phyloP scores from a whole-genome alignment of 2,113 vertebrate species.

The Pelmatolapia mariae region DNA sequence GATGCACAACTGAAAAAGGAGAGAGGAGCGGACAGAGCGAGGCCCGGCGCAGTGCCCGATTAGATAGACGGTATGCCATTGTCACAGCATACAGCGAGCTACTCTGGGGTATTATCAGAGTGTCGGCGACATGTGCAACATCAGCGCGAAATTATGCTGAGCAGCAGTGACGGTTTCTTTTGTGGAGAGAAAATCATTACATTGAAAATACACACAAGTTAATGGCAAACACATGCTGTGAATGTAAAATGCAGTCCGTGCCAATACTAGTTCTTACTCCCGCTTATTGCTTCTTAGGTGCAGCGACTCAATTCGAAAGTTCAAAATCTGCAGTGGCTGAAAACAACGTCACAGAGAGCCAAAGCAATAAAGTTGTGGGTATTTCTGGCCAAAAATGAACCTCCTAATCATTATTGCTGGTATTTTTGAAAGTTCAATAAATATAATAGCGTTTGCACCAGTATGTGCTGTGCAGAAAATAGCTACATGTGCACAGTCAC shows the following conservation, averaged over 20 bases:
- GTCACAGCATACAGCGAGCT: conserved; percentile 15
- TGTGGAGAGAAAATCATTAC: conserved; percentile 8
- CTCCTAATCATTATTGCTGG: not conserved
- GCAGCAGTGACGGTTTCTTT: not conserved
- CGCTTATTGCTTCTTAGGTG: not conserved
- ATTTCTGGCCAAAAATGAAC: not conserved
- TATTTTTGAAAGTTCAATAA: not conserved
- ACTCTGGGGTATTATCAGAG: conserved; percentile 30
- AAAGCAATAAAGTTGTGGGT: not conserved
- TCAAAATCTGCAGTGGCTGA: not conserved
- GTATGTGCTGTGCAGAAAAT: not conserved
- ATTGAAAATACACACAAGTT: not conserved
- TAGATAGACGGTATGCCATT: conserved; percentile 34
- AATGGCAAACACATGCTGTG: not conserved
- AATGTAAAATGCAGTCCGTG: not conserved
- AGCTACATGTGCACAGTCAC: not conserved
- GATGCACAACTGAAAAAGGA: not conserved
- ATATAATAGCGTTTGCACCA: not conserved
- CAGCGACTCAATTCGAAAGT: not conserved
- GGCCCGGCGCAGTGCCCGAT: conserved; percentile 17
- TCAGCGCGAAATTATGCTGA: conserved; percentile 47
- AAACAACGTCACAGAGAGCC: not conserved
- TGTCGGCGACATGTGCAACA: conserved; percentile 35
- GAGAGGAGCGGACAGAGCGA: not conserved
- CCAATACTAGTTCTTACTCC: not conserved